These are phyloP conservation scores for Cerastoderma edule DNA, from an alignment of 2,888 invertebrate genomes.

Conservation along the genomic window DNA sequence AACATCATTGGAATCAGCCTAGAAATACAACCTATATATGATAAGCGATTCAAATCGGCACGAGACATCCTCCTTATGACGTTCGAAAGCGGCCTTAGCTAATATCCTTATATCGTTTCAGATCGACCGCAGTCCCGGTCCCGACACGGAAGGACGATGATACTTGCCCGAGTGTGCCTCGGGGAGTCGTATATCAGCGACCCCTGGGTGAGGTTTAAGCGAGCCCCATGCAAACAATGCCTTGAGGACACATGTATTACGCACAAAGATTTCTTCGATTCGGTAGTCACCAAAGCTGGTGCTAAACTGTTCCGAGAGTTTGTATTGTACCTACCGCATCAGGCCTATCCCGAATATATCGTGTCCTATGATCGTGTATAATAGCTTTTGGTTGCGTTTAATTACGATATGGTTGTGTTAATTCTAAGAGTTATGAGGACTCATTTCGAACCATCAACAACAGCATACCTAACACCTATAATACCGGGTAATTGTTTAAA, in stretches of 20 bases:
- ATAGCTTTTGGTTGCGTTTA: too few species aligned
- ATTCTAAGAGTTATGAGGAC: too few species aligned
- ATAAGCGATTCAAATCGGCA: too few species aligned
- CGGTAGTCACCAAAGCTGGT: conserved; percentile 7
- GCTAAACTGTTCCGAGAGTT: conserved; percentile 16
- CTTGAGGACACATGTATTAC: not conserved
- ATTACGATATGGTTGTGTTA: too few species aligned
- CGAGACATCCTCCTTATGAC: too few species aligned
- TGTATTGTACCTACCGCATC: conserved; percentile 13
- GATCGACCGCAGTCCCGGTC: not conserved
- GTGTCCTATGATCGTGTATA: conserved; percentile 7
- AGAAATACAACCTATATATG: too few species aligned
- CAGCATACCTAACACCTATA: too few species aligned
- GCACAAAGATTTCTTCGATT: conserved; percentile 11
- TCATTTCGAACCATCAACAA: too few species aligned
- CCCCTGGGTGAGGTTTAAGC: not conserved
- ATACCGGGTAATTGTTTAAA: too few species aligned
- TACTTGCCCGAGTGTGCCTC: conserved; percentile 13
- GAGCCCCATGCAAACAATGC: conserved; percentile 13
- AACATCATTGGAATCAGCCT: too few species aligned
- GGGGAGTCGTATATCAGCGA: conserved; percentile 15
- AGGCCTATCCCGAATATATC: conserved; percentile 16
- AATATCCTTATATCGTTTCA: not conserved
- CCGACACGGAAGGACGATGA: conserved; percentile 8
- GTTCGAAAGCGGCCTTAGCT: not conserved